These are phyloP conservation scores for Zaprionus inermis DNA, from an alignment of 1,140 invertebrate species.

Conservation along the genomic window DNA sequence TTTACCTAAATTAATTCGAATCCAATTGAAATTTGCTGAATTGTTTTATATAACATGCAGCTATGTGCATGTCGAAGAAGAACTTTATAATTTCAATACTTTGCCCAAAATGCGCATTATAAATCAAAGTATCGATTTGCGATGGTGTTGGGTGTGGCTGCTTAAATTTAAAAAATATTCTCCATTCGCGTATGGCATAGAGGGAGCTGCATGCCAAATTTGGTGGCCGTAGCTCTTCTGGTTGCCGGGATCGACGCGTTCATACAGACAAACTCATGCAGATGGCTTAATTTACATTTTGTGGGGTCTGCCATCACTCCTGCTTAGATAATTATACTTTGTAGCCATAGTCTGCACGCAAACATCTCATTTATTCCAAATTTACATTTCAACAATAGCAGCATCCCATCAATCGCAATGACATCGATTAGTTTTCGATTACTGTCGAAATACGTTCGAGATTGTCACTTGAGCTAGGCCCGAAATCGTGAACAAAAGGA, in stretches of 20 bases:
- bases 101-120: background rate
- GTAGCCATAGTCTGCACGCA: background rate
- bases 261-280: background rate
- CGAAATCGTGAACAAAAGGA: background rate
- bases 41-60: background rate
- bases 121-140: background rate
- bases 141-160: too few species aligned
- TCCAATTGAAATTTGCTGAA: background rate
- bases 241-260: background rate
- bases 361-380: background rate
- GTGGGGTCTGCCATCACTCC: too few species aligned
- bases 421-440: slow-evolving; percentile 5
- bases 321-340: background rate
- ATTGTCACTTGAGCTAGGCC: slow-evolving; percentile 9
- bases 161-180: too few species aligned
- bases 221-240: background rate
- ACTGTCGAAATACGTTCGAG: slow-evolving; percentile 1
- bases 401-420: background rate
- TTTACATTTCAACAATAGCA: slow-evolving; percentile 1
- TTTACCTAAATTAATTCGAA: background rate
- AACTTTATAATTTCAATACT: background rate
- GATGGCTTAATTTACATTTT: too few species aligned
- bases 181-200: background rate
- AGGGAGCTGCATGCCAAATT: background rate
- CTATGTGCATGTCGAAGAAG: background rate